Evolutionary conservation across 2,797 vertebrate species (phyloP), one percentile per base, ranked within the genome.

Genomic region (Liparis tanakae): DNA sequence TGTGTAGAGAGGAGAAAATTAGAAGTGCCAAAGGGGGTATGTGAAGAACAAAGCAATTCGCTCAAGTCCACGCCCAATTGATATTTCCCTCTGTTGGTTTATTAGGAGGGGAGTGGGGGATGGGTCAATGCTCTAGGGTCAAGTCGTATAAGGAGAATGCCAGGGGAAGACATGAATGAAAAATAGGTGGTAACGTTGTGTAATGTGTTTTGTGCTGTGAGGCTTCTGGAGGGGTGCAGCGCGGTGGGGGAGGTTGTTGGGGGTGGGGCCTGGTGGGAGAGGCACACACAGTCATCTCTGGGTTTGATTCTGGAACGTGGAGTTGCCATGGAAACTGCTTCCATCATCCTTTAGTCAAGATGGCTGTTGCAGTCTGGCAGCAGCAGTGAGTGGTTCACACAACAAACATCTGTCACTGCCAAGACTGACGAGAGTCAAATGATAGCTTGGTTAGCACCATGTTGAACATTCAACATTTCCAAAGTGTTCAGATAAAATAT

Each of bases 321-420:
- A 62, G 94, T 94, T 95, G 89, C 94, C 87, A 95, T 95, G 92
- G 93, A 87, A 81, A 95, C 94, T 92, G 90, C 91, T 85, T 94
- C 92, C 92, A 85, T 80, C 73, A 57, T 73, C 74, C 80, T 77
- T 88, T 59, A 88, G 85, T 83, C 80, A 93, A 94, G 91, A 94
- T 93, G 92, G 92, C 85, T 74, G 72, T 86, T 80, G 86, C 87
- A 86, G 86, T 87, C 81, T 86, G 76, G 68, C 76, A 80, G 75
- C 61, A 70, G 85, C 85, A 85, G 78, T 64, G 71, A 84, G 67
- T 57, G 82, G 83, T 84, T 79, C 76, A 84, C 54, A 81, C 74
- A 77, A 34, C 12, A 18, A 37, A 65, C 33, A 46, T 22, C 34
- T 46, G 41, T 70, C 36, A 75, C 50, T 63, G 44, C 22, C 22